Evolutionary conservation across 2,888 invertebrate species (phyloP).

Genomic region (Oscheius sp.): DNA sequence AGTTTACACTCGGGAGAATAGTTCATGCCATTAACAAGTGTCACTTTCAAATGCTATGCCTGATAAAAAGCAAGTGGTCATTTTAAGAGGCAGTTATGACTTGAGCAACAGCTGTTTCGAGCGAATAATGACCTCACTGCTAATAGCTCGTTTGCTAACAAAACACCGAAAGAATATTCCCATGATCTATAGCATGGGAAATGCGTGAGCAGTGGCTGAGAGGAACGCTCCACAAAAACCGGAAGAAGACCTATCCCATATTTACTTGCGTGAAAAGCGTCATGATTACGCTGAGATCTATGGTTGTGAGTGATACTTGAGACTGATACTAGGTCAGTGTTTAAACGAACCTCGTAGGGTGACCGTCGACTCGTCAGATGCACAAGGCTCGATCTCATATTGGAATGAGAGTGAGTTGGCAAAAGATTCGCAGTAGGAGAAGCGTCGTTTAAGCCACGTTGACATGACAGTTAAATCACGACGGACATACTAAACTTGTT

Average conservation of each 20-base stretch:
- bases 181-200: too few relatives aligned
- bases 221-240: constrained; percentile 19
- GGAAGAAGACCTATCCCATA: constrained; percentile 21
- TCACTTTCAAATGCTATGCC: too few relatives aligned
- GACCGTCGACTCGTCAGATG: constrained; percentile 14
- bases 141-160: too few relatives aligned
- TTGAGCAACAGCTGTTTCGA: too few relatives aligned
- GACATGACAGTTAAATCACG: constrained; percentile 14
- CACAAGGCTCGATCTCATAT: constrained; percentile 5
- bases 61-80: too few relatives aligned
- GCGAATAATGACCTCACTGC: too few relatives aligned
- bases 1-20: too few relatives aligned
- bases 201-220: too few relatives aligned
- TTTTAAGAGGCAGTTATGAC: too few relatives aligned
- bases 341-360: constrained; percentile 25
- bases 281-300: constrained; percentile 11
- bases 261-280: constrained; percentile 27
- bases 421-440: constrained; percentile 18
- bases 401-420: neutral
- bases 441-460: constrained; percentile 15
- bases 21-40: too few relatives aligned
- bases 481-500: constrained; percentile 17
- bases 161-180: too few relatives aligned
- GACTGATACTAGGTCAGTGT: too few relatives aligned
- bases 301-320: neutral